Conservation (phyloP, 2,888 invertebrate genomes). For the Phaonia tiefii region DNA sequence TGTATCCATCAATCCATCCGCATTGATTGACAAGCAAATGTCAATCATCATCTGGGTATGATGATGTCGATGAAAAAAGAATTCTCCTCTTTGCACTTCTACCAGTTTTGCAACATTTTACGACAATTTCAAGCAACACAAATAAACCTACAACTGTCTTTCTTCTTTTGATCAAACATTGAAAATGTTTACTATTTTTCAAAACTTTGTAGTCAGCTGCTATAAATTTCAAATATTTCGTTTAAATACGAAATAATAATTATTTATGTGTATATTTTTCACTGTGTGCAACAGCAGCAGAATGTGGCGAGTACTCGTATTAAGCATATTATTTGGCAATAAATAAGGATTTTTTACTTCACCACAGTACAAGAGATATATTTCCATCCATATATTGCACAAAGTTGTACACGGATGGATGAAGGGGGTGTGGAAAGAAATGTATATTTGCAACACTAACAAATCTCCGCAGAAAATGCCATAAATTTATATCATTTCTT, state of each 20-base stretch:
- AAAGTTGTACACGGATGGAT: not conserved
- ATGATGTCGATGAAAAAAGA: not conserved
- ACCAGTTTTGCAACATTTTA: not conserved
- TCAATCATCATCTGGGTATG: slow-evolving; percentile 47
- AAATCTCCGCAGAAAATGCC: slow-evolving; percentile 4
- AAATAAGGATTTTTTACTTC: slow-evolving; percentile 59
- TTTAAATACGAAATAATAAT: not conserved
- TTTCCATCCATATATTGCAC: not conserved
- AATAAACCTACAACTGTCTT: not conserved
- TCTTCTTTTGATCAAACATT: not conserved
- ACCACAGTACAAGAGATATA: not conserved
- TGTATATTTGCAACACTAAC: slow-evolving; percentile 55
- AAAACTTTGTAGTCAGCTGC: not conserved
- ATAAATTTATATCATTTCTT: slow-evolving; percentile 13
- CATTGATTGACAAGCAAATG: slow-evolving; percentile 48
- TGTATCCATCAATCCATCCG: slow-evolving; percentile 34
- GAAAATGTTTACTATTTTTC: too few relatives aligned
- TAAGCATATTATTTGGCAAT: slow-evolving; percentile 66
- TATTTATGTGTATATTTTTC: slow-evolving; percentile 5
- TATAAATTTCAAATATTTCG: slow-evolving; percentile 5
- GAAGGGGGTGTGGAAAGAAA: slow-evolving; percentile 42
- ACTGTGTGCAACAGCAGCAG: not conserved
- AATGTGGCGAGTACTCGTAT: not conserved
- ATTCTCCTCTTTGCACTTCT: not conserved
- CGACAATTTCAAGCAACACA: not conserved